Percentiles rank a stretch among this genome's conserved stretches.
Conservation (phyloP, 2,888 invertebrate species). For the Aquatica leii region DNA sequence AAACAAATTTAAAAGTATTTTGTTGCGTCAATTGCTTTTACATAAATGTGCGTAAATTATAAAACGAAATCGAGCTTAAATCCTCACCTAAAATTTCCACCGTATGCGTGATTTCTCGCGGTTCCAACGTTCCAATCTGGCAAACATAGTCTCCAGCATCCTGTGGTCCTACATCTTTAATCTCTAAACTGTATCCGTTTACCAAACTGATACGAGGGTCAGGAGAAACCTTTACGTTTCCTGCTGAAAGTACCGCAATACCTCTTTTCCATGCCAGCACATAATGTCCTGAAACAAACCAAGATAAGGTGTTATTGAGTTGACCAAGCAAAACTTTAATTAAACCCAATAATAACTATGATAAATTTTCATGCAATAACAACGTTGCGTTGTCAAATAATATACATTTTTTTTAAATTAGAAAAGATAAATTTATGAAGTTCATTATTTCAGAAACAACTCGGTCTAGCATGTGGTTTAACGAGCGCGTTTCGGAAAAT, state of each 20-base stretch:
- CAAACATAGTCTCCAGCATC: conserved; percentile 75
- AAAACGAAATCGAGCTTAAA: not conserved
- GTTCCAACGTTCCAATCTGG: conserved; percentile 71
- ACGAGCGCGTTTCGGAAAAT: conserved; percentile 28
- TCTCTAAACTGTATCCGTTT: conserved; percentile 71
- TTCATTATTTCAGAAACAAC: conserved; percentile 54
- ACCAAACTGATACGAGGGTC: conserved; percentile 70
- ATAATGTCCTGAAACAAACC: conserved; percentile 64
- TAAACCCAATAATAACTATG: conserved; percentile 17
- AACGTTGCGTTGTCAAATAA: conserved; percentile 49
- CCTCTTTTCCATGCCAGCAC: conserved; percentile 73
- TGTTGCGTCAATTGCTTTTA: not conserved
- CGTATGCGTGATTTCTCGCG: conserved; percentile 71
- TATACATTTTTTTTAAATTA: conserved; percentile 44
- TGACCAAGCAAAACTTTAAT: conserved; percentile 1
- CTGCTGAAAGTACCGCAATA: conserved; percentile 71
- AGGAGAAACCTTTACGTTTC: conserved; percentile 70
- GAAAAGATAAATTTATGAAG: conserved; percentile 53
- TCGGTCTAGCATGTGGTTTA: conserved; percentile 48
- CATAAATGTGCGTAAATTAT: not conserved
- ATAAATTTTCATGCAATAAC: too few relatives aligned
- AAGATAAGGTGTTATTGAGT: conserved; percentile 13
- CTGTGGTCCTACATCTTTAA: conserved; percentile 69
- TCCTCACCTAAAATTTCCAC: conserved; percentile 73
- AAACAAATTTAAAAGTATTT: too few relatives aligned